Conservation (phyloP, 1,140 invertebrate species). For the Pachypsylla venusta region DNA sequence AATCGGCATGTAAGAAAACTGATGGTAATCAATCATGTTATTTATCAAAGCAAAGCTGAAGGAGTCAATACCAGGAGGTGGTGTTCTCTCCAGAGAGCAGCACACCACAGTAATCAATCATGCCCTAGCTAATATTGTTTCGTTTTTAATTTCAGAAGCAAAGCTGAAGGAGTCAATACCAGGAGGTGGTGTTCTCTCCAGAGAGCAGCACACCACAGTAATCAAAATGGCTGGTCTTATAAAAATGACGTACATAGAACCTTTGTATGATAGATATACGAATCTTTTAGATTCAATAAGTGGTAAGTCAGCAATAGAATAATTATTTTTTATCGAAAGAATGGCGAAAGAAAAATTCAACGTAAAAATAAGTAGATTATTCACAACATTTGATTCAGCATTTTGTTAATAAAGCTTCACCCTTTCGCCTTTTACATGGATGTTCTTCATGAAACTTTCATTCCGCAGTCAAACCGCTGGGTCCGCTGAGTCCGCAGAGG, state of each 20-base stretch:
- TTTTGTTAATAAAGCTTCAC: too few species aligned
- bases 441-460: too few species aligned
- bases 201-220: constrained; percentile 5
- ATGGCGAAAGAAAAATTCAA: background rate
- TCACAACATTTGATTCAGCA: too few species aligned
- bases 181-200: constrained; percentile 3
- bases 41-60: constrained; percentile 7
- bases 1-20: too few species aligned
- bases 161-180: constrained; percentile 2
- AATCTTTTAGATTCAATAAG: constrained; percentile 33
- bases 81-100: constrained; percentile 1
- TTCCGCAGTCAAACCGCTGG: too few species aligned
- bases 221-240: constrained; percentile 8
- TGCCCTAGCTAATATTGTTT: too few species aligned
- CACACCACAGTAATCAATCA: constrained; percentile 8
- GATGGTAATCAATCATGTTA: too few species aligned
- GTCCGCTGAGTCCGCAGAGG: too few species aligned
- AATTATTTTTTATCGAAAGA: background rate
- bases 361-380: too few species aligned
- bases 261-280: constrained; percentile 34
- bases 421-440: too few species aligned
- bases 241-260: constrained; percentile 8
- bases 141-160: too few species aligned
- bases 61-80: background rate
- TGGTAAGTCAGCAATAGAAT: constrained; percentile 32